These are phyloP conservation scores for Perizoma affinitatum DNA, from an alignment of 2,888 invertebrate genomes.

Conservation along the genomic window DNA sequence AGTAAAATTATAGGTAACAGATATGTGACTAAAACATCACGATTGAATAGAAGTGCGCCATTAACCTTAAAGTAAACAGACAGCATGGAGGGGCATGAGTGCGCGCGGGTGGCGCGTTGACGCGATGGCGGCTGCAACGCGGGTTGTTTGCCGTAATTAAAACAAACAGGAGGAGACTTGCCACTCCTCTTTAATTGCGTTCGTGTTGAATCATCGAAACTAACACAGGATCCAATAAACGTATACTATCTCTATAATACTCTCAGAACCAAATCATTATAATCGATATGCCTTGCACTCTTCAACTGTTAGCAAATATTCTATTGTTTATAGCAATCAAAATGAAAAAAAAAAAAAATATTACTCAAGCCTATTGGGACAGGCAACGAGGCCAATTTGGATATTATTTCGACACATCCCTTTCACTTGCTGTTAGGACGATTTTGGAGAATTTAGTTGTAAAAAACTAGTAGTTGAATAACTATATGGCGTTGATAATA, in stretches of 20 bases:
- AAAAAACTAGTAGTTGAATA: no score
- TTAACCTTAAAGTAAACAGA: constrained; percentile 46
- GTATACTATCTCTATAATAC: constrained; percentile 26
- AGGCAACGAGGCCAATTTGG: no score
- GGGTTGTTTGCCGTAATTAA: constrained; percentile 80
- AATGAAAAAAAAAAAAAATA: no score
- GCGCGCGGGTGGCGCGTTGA: constrained; percentile 31
- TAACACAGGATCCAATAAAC: constrained; percentile 55
- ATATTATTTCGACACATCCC: no score
- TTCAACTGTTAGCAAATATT: no score
- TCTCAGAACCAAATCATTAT: background rate
- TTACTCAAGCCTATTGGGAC: no score
- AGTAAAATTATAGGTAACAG: no score
- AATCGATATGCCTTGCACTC: no score
- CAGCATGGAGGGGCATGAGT: constrained; percentile 34
- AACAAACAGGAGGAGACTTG: constrained; percentile 79
- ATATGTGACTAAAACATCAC: background rate
- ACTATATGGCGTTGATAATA: no score
- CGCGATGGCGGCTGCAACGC: constrained; percentile 40
- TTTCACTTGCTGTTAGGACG: no score
- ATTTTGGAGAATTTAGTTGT: no score
- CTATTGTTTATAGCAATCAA: no score
- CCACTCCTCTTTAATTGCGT: constrained; percentile 81
- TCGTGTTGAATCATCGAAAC: constrained; percentile 76
- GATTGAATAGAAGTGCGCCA: background rate